A percentile compares a stretch with the other conserved stretches of the same genome.
Evolutionary conservation across 2,888 invertebrate genomes (phyloP).

Genomic region (Acanthococcus lagerstroemiae): DNA sequence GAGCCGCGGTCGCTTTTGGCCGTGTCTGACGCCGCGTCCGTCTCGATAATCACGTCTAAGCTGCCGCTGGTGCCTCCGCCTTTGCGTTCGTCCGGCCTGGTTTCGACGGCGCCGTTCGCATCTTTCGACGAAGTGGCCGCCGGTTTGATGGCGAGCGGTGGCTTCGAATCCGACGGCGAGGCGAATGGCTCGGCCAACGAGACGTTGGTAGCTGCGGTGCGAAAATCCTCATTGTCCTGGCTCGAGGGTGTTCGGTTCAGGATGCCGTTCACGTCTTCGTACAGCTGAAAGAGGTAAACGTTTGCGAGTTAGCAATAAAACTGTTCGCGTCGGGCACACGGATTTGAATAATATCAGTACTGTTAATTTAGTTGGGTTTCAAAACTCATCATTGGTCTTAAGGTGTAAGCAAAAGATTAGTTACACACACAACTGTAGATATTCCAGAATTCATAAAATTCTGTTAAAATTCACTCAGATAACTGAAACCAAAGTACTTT

Average conservation of each 20-base stretch:
- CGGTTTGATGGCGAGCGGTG: not conserved
- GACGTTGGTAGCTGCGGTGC: not conserved
- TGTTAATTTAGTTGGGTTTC: no score
- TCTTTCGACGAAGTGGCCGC: not conserved
- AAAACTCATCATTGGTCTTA: no score
- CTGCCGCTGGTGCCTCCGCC: not conserved
- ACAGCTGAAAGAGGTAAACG: constrained; percentile 39
- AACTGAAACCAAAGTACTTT: no score
- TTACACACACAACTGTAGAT: no score
- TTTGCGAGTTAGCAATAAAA: not conserved
- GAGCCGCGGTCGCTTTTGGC: no score
- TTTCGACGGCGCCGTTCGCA: no score
- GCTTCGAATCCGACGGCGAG: not conserved
- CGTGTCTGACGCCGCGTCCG: constrained; percentile 4
- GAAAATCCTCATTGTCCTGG: not conserved
- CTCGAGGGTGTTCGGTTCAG: constrained; percentile 32
- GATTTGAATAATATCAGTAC: no score
- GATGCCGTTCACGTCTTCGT: constrained; percentile 41
- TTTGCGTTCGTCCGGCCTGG: constrained; percentile 10
- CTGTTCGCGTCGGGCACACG: not conserved
- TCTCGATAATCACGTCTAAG: constrained; percentile 11
- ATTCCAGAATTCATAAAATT: no score
- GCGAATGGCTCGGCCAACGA: not conserved
- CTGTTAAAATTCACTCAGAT: no score
- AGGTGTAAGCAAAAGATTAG: no score